Evolutionary conservation across 2,113 vertebrate genomes (phyloP).

Genomic region (Indri indri): DNA sequence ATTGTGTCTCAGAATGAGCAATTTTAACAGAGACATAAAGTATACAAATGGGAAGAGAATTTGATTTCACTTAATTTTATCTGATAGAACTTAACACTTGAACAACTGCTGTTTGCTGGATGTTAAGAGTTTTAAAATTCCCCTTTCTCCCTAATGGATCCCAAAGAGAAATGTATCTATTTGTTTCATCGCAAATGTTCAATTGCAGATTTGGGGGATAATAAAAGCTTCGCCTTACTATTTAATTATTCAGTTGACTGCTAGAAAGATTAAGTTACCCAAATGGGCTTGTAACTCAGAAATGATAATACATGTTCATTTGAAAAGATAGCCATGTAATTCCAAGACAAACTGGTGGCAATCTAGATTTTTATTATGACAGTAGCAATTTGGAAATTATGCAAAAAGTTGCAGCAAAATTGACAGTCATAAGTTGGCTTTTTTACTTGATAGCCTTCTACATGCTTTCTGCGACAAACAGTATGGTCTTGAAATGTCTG

Average conservation of each 20-base stretch:
- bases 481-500: conserved; percentile 5
- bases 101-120: conserved; percentile 74
- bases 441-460: conserved; percentile 32
- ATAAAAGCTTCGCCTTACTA: conserved; percentile 73
- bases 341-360: conserved; percentile 54
- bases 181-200: conserved; percentile 75
- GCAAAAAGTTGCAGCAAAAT: conserved; percentile 17
- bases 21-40: conserved; percentile 69
- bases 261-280: conserved; percentile 65
- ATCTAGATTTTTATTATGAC: conserved; percentile 43
- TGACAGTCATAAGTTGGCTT: neutral
- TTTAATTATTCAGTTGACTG: conserved; percentile 83
- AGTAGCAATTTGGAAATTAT: conserved; percentile 64
- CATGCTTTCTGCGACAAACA: conserved; percentile 18
- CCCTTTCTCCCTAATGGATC: conserved; percentile 60
- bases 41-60: conserved; percentile 70
- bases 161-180: conserved; percentile 64
- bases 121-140: conserved; percentile 62
- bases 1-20: conserved; percentile 63
- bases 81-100: conserved; percentile 73
- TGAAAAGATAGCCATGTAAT: conserved; percentile 57
- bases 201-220: conserved; percentile 70
- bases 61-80: conserved; percentile 80
- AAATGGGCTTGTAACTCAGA: conserved; percentile 68
- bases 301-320: conserved; percentile 75